A percentile compares a stretch with the other conserved stretches of the same genome.
Evolutionary conservation across 2,797 vertebrate species (phyloP).

Genomic region (Chelidonichthys spinosus): DNA sequence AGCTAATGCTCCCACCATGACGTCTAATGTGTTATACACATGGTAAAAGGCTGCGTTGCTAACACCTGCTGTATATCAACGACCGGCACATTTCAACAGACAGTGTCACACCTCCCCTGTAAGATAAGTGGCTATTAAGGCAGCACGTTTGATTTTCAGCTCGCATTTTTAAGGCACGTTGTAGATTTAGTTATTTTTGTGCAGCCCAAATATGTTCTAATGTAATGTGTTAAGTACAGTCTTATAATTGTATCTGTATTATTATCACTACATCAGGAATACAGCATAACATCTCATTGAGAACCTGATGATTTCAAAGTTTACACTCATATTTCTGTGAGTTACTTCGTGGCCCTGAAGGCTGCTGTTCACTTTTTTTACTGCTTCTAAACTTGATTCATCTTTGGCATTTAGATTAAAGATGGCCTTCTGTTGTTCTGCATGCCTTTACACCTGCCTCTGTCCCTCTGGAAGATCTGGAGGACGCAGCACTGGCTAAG

Average conservation of each 20-base stretch:
- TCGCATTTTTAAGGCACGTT: constrained; percentile 2
- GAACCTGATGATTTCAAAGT: background rate
- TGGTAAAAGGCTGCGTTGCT: constrained; percentile 58
- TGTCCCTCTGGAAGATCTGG: background rate
- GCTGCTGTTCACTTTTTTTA: background rate
- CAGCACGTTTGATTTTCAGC: constrained; percentile 23
- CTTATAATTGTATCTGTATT: too few relatives aligned
- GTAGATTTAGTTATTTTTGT: background rate
- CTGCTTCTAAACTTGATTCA: background rate
- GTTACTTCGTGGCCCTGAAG: background rate
- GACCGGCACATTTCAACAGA: constrained; percentile 55
- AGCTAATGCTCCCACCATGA: constrained; percentile 38
- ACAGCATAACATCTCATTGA: background rate
- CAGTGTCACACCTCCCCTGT: constrained; percentile 54
- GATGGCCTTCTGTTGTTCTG: constrained; percentile 7
- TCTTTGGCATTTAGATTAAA: background rate
- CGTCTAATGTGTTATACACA: constrained; percentile 61
- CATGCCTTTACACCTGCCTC: background rate
- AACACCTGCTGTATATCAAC: constrained; percentile 59
- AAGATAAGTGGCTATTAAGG: constrained; percentile 28
- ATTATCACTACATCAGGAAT: too few relatives aligned
- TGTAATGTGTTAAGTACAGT: background rate
- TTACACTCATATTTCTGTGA: background rate
- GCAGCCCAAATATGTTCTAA: background rate
- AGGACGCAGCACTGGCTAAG: background rate